Evolutionary conservation across 2,797 vertebrate species (phyloP).

Genomic region (Muscicapa striata): DNA sequence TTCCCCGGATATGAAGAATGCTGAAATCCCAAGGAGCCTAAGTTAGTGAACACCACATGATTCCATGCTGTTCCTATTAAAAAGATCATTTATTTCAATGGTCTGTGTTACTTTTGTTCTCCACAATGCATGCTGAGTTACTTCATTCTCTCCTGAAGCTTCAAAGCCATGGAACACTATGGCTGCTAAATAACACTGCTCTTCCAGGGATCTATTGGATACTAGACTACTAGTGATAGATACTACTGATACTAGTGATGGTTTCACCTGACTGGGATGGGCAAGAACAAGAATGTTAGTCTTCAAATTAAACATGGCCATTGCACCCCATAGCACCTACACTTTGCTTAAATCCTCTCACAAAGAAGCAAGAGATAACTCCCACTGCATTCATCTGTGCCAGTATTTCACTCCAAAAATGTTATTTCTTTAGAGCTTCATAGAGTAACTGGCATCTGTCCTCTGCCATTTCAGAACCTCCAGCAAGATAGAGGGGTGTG

Average conservation of each 20-base stretch:
- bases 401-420: background rate
- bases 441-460: background rate
- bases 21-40: background rate
- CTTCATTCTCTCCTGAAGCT: background rate
- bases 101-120: background rate
- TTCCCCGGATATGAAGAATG: background rate
- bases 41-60: background rate
- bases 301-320: background rate
- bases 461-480: background rate
- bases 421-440: background rate
- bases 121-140: background rate
- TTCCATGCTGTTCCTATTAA: background rate
- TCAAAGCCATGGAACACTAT: background rate
- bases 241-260: too few relatives aligned
- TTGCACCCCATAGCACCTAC: background rate
- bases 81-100: background rate
- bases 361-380: background rate
- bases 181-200: background rate
- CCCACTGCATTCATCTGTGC: background rate
- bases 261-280: background rate
- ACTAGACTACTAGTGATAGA: too few relatives aligned
- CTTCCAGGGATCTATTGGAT: background rate
- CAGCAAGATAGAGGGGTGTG: background rate
- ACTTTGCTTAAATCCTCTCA: background rate
- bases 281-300: background rate